Percentiles rank a stretch among this genome's conserved stretches.
phyloP scores from a whole-genome alignment of 2,888 invertebrate genomes.

The Eumerus sabulonum region DNA sequence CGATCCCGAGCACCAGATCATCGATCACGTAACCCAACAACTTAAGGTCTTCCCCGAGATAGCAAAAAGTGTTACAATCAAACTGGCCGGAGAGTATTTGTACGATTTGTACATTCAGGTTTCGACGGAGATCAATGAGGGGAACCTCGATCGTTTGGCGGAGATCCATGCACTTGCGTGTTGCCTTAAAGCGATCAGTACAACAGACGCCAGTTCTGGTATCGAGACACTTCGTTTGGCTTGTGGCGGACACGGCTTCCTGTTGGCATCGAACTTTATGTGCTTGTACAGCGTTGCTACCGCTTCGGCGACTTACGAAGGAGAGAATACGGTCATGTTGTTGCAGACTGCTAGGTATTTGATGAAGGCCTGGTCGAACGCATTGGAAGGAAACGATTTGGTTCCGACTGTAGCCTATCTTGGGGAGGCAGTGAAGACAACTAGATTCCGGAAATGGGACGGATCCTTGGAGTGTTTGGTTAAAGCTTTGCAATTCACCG shows the following conservation, averaged over 20 bases:
- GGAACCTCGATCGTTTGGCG: slow-evolving; percentile 88
- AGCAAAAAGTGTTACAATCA: slow-evolving; percentile 88
- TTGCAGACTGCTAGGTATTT: slow-evolving; percentile 93
- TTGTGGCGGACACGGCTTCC: slow-evolving; percentile 98
- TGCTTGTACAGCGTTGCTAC: slow-evolving; percentile 89
- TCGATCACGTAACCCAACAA: slow-evolving; percentile 96
- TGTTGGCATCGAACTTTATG: slow-evolving; percentile 90
- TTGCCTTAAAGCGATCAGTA: slow-evolving; percentile 92
- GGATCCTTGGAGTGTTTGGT: slow-evolving; percentile 74
- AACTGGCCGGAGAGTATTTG: slow-evolving; percentile 85
- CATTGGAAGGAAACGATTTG: slow-evolving; percentile 81
- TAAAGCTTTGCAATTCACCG: slow-evolving; percentile 77
- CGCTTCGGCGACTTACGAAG: slow-evolving; percentile 96
- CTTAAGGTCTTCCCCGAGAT: slow-evolving; percentile 92
- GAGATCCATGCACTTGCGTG: slow-evolving; percentile 92
- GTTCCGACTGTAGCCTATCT: slow-evolving; percentile 87
- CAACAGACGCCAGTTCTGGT: slow-evolving; percentile 85
- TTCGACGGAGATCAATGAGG: slow-evolving; percentile 87
- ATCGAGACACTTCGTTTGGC: slow-evolving; percentile 92
- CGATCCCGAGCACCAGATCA: slow-evolving; percentile 90
- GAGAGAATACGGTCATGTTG: slow-evolving; percentile 95
- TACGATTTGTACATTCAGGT: slow-evolving; percentile 92
- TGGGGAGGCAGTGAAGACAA: slow-evolving; percentile 59
- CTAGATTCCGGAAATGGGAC: slow-evolving; percentile 70
- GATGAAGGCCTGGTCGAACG: slow-evolving; percentile 87